Base-by-base conservation (phyloP, 2,113 vertebrate genomes). In the Pogona vitticeps region DNA sequence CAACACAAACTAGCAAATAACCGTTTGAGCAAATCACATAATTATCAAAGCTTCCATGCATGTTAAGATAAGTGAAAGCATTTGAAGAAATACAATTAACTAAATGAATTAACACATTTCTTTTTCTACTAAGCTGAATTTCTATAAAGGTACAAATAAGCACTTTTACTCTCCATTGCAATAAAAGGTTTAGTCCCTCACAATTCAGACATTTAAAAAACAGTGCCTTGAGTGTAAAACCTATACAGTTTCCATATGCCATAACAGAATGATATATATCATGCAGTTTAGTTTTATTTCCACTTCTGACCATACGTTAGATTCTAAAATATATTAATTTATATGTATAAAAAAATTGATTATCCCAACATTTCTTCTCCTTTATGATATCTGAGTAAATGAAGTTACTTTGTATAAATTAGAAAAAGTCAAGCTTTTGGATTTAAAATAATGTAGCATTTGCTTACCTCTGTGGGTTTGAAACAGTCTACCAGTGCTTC, bases 391-490 rank as follows among this genome's bases (percentile, higher is more conserved):
- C 33, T 76, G 5, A 33, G 33, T 20, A 20, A 76, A 61, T 14
- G 52, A 79, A 65, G 4, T 72, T 85, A 70, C 8, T 89, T 90
- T 72, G 80, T 33, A 73, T 42, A 65, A 31, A 33, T 20, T 38
- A 91, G 46, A 38, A 59, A 58, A 88, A 90, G 18, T 10, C 79
- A 58, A 38, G 14, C 52, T 93, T 67, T 31, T 72, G 85, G 6
- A 89, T 0, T 81, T 0, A 87, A n/a, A 88, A 92, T 17, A 76
- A 63, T 71, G 91, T 91, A 76, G 70, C 4, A 89, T 84, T 90
- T 87, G 95, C 93, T 98, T 96, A 98, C 98, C 97, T 98, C 98
- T 97, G 98, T 98, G 94, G 98, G 98, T 97, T 98, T 99, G 96
- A 97, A 98, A 97, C 98, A 99, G 96, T 98, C 98, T 97, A 95